phyloP scores from a whole-genome alignment of 2,888 invertebrate species.

The Leucophora obtusa region DNA sequence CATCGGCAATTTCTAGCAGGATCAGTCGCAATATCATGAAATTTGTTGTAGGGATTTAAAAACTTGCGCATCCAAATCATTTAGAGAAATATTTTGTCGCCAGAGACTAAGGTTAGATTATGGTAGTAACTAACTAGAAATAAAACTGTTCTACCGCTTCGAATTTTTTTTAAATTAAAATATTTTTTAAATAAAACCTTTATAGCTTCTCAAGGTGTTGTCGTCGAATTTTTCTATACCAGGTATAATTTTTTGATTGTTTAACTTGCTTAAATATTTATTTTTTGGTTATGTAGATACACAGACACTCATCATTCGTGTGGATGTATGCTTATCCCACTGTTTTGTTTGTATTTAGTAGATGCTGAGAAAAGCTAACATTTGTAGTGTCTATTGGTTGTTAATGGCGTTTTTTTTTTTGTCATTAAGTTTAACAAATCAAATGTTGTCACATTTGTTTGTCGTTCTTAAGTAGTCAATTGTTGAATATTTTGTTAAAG shows the following conservation, averaged over 20 bases:
- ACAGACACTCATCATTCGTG: too few species aligned
- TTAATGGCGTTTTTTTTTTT: conserved; percentile 33
- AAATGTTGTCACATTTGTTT: conserved; percentile 41
- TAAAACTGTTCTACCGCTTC: too few species aligned
- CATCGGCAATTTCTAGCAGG: too few species aligned
- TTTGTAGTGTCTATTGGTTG: conserved; percentile 46
- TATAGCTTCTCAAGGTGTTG: too few species aligned
- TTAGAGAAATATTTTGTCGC: too few species aligned
- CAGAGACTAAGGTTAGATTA: too few species aligned
- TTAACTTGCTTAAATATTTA: conserved; percentile 1
- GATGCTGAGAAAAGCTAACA: conserved; percentile 63
- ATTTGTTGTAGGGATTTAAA: too few species aligned
- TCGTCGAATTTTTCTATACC: not conserved
- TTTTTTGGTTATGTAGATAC: not conserved
- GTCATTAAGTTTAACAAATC: conserved; percentile 32
- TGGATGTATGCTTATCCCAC: not conserved
- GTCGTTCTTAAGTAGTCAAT: conserved; percentile 9
- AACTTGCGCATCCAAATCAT: too few species aligned
- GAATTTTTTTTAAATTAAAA: too few species aligned
- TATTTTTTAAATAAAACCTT: too few species aligned
- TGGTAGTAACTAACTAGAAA: too few species aligned
- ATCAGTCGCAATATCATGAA: too few species aligned
- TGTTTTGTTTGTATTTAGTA: conserved; percentile 34
- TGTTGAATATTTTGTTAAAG: not conserved
- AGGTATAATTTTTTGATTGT: not conserved